These are phyloP conservation scores for Gallinago stenura DNA, from an alignment of 2,797 vertebrate genomes.

Conservation along the genomic window DNA sequence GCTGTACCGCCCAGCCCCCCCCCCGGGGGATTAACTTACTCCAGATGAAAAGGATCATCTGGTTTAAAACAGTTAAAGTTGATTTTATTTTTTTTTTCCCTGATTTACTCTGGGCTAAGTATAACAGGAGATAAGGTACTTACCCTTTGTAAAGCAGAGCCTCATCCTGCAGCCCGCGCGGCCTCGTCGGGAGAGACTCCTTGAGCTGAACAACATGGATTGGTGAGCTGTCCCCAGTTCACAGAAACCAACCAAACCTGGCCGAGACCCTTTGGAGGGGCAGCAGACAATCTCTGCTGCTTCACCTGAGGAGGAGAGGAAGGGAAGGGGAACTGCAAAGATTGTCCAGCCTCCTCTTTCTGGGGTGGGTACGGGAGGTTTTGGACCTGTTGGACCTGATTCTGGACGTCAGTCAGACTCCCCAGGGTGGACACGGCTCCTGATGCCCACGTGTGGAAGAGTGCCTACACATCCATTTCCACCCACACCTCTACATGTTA, in stretches of 20 bases:
- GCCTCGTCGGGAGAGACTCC: neutral
- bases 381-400: neutral
- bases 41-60: constrained; percentile 70
- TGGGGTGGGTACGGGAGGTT: neutral
- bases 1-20: neutral
- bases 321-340: neutral
- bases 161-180: neutral
- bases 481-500: accelerated
- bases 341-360: neutral
- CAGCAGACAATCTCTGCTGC: neutral
- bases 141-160: neutral
- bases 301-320: neutral
- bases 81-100: neutral
- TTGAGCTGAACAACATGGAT: neutral
- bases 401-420: neutral
- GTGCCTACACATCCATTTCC: accelerated
- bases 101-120: constrained; percentile 50
- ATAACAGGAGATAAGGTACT: constrained; percentile 14
- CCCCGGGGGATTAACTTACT: constrained; percentile 48
- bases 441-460: neutral
- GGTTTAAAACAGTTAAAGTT: constrained; percentile 32
- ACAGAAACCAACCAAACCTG: neutral
- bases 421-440: neutral
- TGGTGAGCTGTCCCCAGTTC: neutral
- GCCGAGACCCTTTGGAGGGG: neutral